Base-by-base conservation (phyloP, 2,113 vertebrate genomes). In the Passer domesticus region DNA sequence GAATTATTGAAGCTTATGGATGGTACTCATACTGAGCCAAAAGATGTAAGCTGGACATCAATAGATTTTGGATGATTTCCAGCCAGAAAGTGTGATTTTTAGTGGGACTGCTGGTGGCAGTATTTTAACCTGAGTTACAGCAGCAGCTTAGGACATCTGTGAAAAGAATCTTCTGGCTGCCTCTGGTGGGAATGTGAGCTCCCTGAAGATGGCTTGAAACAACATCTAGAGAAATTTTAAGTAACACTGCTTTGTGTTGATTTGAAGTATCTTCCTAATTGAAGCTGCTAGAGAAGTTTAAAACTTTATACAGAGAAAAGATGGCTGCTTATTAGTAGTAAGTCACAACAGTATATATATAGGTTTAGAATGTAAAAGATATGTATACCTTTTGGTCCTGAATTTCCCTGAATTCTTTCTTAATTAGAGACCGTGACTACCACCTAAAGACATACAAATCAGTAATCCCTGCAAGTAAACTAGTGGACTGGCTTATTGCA, bases 391-490 rank as follows among this genome's bases (percentile, higher is more conserved):
- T 86, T 82, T 76, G 79, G 53, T 83, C 19, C 60, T 72, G 37
- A 76, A 84, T 53, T 86, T 76, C n/a, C 27, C 53, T 44, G 21
- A 79, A 83, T 95, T 92, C 52, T 95, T 77, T 92, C 76, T 76
- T 83, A 80, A 83, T 12, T 97, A 99, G 99, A 95, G 99, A 99
- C 96, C 97, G 99, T 63, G 99, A 99, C 89, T 97, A 99, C 88
- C 99, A 99, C 92, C 97, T 99, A 85, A 99, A 99, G 98, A 99
- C 99, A 3, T 99, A 99, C 96, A 99, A 99, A 94, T 99, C 99
- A 3, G 99, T 99, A 87, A 97, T 99, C 55, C 99, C 99, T 9
- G 99, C 98, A 55, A 98, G 98, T 97, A 99, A 99, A 96, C 98
- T 99, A 72, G 98, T 99, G 84, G 99, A 99, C 92, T 99, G 99